Evolutionary conservation across 2,113 vertebrate genomes (phyloP), one percentile per base, ranked within the genome.

Genomic region (Myotis yumanensis): DNA sequence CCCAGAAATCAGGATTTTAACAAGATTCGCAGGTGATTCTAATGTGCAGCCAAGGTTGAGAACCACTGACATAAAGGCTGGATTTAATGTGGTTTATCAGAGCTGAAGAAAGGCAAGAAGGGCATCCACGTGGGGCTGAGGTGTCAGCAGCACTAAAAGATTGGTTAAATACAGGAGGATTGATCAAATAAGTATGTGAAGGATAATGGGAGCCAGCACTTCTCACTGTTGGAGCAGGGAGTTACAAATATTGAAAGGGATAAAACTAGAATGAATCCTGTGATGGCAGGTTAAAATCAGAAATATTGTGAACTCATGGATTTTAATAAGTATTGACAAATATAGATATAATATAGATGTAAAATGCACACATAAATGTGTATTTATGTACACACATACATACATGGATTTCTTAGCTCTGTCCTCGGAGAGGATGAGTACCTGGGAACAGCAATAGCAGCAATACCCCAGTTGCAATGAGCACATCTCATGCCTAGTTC

Each of bases 281-380:
- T 71, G 76, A 17, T 32, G 62, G 17, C 69, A 82, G 80, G 68
- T 37, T 69, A n/a, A 28, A 68, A 51, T 75, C 37, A 75, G 64
- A 75, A 66, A 14, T 86, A 37, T 46, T 89, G 43, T 91, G 59
- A 37, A 57, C 32, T 77, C 54, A 30, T 15, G 48, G 76, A 23
- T 91, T 94, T 77, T 68, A 66, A n/a, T 81, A 77, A 90, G 77
- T 46, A 52, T 75, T 62, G 28, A 57, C 72, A 91, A 40, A 83
- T 52, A 64, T 2, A 83, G 54, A 76, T 77, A 72, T 71, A 90
- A 43, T 46, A n/a, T 28, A 66, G 23, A 12, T 51, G 43, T 68
- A 66, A 82, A 89, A 52, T 83, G 37, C 11, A 43, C 51, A 5
- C 32, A 35, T 66, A 3, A 6, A 3, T 62, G 11, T 73, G 14